phyloP scores from a whole-genome alignment of 2,797 vertebrate genomes.

The Mus caroli region DNA sequence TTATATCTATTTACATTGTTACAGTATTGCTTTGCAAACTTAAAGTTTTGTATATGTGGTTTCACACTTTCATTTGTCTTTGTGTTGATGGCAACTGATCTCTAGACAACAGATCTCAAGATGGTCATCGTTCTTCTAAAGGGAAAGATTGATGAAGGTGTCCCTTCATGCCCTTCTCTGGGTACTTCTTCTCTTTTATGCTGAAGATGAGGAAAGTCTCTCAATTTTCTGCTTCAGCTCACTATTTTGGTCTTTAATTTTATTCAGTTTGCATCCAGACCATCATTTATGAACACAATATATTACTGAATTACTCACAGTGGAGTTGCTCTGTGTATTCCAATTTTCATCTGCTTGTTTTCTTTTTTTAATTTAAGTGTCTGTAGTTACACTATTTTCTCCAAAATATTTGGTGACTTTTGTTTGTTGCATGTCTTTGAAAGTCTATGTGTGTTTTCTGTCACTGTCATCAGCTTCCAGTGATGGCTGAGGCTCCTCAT shows the following conservation, averaged over 20 bases:
- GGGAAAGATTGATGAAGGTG: background rate
- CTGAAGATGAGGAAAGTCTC: background rate
- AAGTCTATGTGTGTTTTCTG: background rate
- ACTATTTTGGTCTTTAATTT: background rate
- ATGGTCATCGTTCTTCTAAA: background rate
- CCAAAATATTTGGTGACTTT: background rate
- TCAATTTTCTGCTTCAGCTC: background rate
- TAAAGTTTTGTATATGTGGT: background rate
- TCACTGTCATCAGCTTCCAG: background rate
- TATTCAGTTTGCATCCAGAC: background rate
- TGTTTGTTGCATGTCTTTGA: background rate
- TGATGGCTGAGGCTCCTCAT: background rate
- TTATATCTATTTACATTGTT: background rate
- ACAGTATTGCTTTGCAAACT: constrained; percentile 12
- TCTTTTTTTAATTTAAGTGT: background rate
- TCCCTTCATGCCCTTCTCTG: background rate
- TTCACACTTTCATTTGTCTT: background rate
- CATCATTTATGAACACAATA: background rate
- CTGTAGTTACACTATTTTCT: background rate
- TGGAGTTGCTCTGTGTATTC: background rate
- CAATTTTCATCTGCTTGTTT: background rate
- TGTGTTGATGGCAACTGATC: background rate
- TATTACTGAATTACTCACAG: background rate
- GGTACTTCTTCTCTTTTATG: background rate
- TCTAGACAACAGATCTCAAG: background rate